Conservation (phyloP, 2,888 invertebrate species). For the Rhagonycha fulva region DNA sequence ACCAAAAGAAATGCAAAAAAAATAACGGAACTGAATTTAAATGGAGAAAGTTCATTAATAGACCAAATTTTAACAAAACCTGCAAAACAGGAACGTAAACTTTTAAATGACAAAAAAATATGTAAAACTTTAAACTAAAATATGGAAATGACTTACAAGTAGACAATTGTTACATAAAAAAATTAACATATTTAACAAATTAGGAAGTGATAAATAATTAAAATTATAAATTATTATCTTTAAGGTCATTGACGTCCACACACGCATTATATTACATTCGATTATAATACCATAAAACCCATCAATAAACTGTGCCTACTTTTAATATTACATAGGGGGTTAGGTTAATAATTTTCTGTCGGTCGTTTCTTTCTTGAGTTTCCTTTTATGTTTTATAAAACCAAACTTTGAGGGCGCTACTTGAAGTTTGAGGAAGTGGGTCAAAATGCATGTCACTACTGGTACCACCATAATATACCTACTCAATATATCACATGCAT, state of each 20-base stretch:
- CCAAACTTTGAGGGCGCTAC: not conserved
- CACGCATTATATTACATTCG: not conserved
- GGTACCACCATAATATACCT: not conserved
- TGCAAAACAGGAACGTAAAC: not conserved
- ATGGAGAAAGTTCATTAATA: not conserved
- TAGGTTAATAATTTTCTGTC: not conserved
- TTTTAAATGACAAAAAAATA: not conserved
- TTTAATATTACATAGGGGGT: not conserved
- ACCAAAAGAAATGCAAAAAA: not conserved
- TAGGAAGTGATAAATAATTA: not conserved
- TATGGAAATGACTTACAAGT: not conserved
- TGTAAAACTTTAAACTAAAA: not conserved
- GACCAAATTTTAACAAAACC: not conserved
- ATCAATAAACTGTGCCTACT: not conserved
- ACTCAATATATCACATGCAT: not conserved
- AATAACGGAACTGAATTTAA: not conserved
- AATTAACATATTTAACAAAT: not conserved
- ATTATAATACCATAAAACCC: not conserved
- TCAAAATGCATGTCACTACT: not conserved
- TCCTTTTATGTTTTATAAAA: too few relatives aligned
- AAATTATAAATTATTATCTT: not conserved
- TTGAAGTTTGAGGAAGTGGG: not conserved
- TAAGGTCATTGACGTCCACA: conserved; percentile 2
- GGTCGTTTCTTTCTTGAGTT: not conserved
- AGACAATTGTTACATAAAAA: not conserved